Evolutionary conservation across 2,113 vertebrate species (phyloP).

Genomic region (Apistogramma diplotaenia): DNA sequence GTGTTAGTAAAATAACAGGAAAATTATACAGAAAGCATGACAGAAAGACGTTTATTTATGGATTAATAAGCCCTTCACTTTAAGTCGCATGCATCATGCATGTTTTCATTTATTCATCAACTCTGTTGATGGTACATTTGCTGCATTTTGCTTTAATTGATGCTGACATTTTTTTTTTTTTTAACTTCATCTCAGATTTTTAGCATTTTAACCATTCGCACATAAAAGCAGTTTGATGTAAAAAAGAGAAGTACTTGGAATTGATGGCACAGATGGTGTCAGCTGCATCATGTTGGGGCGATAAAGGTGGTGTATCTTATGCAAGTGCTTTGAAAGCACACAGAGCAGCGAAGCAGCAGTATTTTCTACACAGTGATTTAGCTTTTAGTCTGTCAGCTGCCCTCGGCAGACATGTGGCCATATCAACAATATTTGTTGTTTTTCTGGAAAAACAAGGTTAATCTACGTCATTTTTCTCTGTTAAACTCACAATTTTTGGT

Average conservation of each 20-base stretch:
- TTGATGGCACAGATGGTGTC: background rate
- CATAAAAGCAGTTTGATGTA: background rate
- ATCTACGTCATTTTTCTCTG: slow-evolving; percentile 4
- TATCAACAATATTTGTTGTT: background rate
- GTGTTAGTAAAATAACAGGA: background rate
- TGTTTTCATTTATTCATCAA: background rate
- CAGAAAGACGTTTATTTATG: background rate
- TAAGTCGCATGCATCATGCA: background rate
- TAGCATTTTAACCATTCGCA: background rate
- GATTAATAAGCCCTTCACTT: no score
- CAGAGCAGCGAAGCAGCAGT: background rate
- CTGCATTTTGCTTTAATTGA: background rate
- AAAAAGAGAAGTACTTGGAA: background rate
- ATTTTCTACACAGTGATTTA: background rate
- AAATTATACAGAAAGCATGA: background rate
- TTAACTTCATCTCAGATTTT: background rate
- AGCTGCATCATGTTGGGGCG: background rate
- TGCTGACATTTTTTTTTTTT: background rate
- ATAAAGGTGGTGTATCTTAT: background rate
- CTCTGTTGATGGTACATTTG: background rate
- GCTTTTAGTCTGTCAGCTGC: slow-evolving; percentile 18
- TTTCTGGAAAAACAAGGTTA: slow-evolving; percentile 21
- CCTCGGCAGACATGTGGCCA: background rate
- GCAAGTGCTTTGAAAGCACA: background rate
- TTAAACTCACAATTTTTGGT: background rate